Evolutionary conservation across 1,140 invertebrate species (phyloP), one percentile per base, ranked within the genome.

Genomic region (Drosophila melanica): DNA sequence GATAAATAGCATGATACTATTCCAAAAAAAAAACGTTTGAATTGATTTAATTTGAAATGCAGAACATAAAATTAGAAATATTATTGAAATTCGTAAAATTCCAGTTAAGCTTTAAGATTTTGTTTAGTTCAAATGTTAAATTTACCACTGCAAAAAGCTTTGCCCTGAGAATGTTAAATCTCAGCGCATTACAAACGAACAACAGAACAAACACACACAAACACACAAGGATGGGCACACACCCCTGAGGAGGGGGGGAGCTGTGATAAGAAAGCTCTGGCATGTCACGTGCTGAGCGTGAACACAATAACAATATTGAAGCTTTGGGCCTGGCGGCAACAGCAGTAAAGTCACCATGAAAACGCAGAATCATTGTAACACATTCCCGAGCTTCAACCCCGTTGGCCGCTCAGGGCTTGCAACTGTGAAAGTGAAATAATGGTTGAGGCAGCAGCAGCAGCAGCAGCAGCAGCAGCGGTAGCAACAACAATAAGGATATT

Each of bases 321-420:
- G 42, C 41, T 39, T 57, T 30, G 30, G 50, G 12, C 41, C 45
- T 51, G 41, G 45, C 65, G 14, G 55, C 45, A 66, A 65, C 62
- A 76, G 67, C 78, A 63, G 11, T 20, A 58, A 23, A 62, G 68
- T 82, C 79, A 76, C 79, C 82, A 87, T 89, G 84, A 80, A 75
- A 87, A 90, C 84, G 84, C 84, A 87, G 84, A 84, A 79, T 89
- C 84, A 84, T 84, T 89, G 82, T 89, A 79, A 72, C 79, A 81
- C 57, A 51, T 65, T 50, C 16, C 35, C 11, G 33, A n/a, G 55
- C 57, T 9, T 30, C 65, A 37, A 44, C 44, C 70, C 35, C 42
- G n/a, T 27, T 35, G 33, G 33, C 33, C 33, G 33, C 33, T 35
- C 9, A 9, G 33, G 27, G 33, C 58, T n/a, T 55, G 59, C 33